Base-by-base conservation (phyloP, 2,797 vertebrate species). In the Catamblyrhynchus diadema region DNA sequence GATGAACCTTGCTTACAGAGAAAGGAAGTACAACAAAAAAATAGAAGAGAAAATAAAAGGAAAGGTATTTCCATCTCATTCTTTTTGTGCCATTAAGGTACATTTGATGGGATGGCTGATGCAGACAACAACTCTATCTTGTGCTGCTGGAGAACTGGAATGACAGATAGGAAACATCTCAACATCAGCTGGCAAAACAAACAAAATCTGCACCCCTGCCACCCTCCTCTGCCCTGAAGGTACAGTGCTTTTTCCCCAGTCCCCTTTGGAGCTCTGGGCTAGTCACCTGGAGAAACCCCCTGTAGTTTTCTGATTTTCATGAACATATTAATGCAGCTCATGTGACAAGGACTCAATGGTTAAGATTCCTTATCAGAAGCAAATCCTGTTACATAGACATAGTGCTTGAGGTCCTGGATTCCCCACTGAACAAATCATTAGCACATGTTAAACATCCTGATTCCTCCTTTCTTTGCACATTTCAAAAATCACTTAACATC, bases 181-280 rank as follows among this genome's bases (percentile, higher is more conserved):
- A 72, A 37, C 10, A 42, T 56, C 65, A 71, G 30, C 21, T 56
- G 50, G 28, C 14, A 91, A 85, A 90, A 86, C 35, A 82, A 54
- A 72, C 16, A 60, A 51, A 72, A 48, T 44, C 9, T 0, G 0
- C 16, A 30, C 6, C 4, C 6, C 23, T 0, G 0, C 53, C 39
- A 75, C 30, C 21, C 18, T 8, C 5, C 7, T 8, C 23, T 8
- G 12, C 12, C 42, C 30, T 65, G 79, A 70, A 91, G 28, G 10
- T 18, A 42, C 9, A 44, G 17, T 42, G 47, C 11, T 74, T 88
- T 88, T 83, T 19, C 25, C 19, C 7, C 37, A 60, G 44, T 30
- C 14, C 35, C 25, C 30, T 71, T 12, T 71, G 30, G 24, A 88
- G 41, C 20, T 44, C 44, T 45, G 39, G 18, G 18, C 12, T 19